Percentiles rank a stretch among this genome's conserved stretches.
Evolutionary conservation across 2,113 vertebrate genomes (phyloP).

Genomic region (Corythornis vintsioides): DNA sequence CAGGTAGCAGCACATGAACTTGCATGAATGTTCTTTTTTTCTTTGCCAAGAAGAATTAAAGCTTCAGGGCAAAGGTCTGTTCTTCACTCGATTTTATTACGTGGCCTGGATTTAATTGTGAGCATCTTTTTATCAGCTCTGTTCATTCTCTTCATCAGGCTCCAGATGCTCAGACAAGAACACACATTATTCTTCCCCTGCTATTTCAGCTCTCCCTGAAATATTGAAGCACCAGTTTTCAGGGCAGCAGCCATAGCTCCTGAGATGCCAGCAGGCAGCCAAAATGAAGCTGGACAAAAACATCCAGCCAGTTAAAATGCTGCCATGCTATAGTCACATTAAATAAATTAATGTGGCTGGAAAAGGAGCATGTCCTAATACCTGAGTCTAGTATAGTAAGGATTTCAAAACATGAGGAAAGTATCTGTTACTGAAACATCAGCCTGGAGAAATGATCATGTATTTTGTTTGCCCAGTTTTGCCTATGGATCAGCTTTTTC

Average conservation of each 20-base stretch:
- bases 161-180: not conserved
- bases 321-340: not conserved
- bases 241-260: not conserved
- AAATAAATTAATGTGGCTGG: not conserved
- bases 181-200: not conserved
- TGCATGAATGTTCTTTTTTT: not conserved
- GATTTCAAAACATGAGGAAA: not conserved
- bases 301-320: not conserved
- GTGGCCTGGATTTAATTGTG: conserved; percentile 32
- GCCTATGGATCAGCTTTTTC: not conserved
- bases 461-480: not conserved
- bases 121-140: conserved; percentile 20
- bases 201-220: not conserved
- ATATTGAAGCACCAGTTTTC: not conserved
- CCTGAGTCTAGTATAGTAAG: not conserved
- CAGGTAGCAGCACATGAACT: not conserved
- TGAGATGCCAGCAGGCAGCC: not conserved
- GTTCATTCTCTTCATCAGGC: not conserved
- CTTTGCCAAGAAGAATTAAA: not conserved
- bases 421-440: not conserved
- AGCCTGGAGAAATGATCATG: not conserved
- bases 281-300: not conserved
- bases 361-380: not conserved
- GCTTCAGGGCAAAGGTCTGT: not conserved
- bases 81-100: conserved; percentile 16